phyloP scores from a whole-genome alignment of 2,888 invertebrate species.

The Leptogaster cylindrica region DNA sequence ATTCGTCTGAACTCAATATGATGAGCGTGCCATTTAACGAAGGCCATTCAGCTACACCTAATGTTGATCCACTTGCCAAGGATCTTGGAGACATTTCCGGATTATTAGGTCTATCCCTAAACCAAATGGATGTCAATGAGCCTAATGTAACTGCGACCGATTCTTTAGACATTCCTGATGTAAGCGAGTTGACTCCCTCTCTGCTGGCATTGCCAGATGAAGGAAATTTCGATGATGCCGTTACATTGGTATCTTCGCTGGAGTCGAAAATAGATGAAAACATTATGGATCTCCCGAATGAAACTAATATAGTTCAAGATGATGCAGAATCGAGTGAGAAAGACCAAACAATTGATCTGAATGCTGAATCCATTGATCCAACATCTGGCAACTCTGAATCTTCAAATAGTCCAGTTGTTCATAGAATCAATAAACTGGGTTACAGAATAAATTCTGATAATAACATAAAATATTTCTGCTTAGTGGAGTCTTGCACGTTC shows the following conservation, averaged over 20 bases:
- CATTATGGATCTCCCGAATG: not conserved
- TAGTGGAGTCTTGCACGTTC: conserved; percentile 55
- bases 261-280: no score
- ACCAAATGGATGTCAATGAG: not conserved
- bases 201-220: not conserved
- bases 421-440: conserved; percentile 54
- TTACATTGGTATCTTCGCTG: not conserved
- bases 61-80: not conserved
- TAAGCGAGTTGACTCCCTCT: not conserved
- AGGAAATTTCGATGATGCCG: not conserved
- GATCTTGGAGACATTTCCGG: not conserved
- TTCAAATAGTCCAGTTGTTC: conserved; percentile 45
- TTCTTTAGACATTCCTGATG: not conserved
- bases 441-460: conserved; percentile 47
- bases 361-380: not conserved
- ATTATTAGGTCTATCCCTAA: not conserved
- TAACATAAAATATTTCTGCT: conserved; percentile 54
- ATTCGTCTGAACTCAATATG: no score
- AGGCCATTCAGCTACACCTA: no score
- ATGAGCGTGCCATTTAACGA: no score
- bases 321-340: not conserved
- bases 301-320: not conserved
- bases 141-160: not conserved
- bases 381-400: not conserved
- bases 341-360: not conserved